Percentiles rank a stretch among this genome's conserved stretches.
Conservation (phyloP, 2,113 vertebrate species). For the Myotis lucifugus region DNA sequence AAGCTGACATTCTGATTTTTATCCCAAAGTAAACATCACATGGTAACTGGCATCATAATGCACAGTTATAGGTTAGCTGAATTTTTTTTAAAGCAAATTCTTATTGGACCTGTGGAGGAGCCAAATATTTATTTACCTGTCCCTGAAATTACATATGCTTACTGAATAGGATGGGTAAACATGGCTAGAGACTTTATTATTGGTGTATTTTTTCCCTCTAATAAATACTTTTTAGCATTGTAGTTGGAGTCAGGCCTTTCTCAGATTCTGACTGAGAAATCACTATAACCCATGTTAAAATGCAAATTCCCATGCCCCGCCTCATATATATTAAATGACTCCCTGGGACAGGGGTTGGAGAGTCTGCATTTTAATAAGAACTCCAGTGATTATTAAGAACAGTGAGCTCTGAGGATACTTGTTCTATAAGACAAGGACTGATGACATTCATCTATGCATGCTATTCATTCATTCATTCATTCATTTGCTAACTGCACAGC, state of each 20-base stretch:
- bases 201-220: background rate
- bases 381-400: background rate
- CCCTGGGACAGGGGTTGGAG: background rate
- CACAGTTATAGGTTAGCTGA: background rate
- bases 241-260: background rate
- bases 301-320: background rate
- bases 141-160: background rate
- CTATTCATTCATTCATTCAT: background rate
- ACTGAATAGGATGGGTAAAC: background rate
- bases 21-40: background rate
- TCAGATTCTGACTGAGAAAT: constrained; percentile 7
- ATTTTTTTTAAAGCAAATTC: constrained; percentile 14
- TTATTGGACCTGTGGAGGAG: background rate
- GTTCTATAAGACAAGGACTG: background rate
- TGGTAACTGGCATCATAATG: background rate
- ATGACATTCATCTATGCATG: background rate
- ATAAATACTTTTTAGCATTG: background rate
- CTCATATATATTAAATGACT: background rate
- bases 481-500: background rate
- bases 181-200: background rate
- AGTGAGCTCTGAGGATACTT: background rate
- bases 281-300: background rate
- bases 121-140: background rate
- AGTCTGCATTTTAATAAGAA: background rate
- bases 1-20: constrained; percentile 6